phyloP scores from a whole-genome alignment of 2,113 vertebrate species.

The Gallinago media region DNA sequence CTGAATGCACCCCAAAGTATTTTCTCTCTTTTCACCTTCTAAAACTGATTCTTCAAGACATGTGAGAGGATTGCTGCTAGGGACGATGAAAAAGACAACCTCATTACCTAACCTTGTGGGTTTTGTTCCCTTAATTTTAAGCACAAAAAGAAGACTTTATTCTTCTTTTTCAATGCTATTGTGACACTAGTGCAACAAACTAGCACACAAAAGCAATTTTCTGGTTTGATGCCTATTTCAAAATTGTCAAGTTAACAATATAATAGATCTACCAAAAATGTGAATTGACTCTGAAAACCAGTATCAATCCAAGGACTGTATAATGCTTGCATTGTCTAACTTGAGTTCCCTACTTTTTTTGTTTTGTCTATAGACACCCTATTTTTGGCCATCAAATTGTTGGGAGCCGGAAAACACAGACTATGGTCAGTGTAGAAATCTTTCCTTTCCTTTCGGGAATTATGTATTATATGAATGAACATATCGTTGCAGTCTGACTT shows the following conservation, averaged over 20 bases:
- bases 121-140: neutral
- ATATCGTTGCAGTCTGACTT: neutral
- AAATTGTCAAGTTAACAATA: neutral
- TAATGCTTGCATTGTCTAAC: slow-evolving; percentile 57
- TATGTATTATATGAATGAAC: neutral
- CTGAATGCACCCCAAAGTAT: neutral
- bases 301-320: neutral
- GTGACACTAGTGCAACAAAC: neutral
- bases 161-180: neutral
- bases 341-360: slow-evolving; percentile 28
- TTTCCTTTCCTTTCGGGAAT: slow-evolving; percentile 28
- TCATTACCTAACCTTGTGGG: neutral
- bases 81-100: neutral
- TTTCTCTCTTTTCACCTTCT: neutral
- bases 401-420: slow-evolving; percentile 99
- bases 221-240: neutral
- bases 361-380: slow-evolving; percentile 87
- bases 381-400: slow-evolving; percentile 99
- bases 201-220: neutral
- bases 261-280: neutral
- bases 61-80: neutral
- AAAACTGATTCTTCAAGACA: neutral
- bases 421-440: slow-evolving; percentile 86
- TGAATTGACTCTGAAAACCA: neutral
- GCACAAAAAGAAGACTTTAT: neutral